Conservation (phyloP, 2,797 vertebrate species). For the Peromyscus aztecus region DNA sequence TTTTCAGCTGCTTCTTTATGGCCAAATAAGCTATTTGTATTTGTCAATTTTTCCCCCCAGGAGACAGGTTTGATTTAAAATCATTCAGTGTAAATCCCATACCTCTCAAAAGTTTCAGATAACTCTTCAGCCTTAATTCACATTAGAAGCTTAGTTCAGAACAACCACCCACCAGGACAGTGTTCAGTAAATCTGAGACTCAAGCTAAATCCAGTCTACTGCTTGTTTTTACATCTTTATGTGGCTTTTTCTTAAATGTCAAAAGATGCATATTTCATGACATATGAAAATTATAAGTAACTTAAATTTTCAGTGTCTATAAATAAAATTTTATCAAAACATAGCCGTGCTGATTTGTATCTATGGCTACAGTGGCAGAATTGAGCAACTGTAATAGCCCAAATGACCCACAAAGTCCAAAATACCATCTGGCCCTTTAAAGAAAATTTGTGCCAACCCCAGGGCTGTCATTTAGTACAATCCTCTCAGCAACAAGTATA, state of each 20-base stretch:
- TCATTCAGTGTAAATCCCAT: slow-evolving; percentile 3
- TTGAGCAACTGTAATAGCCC: not conserved
- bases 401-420: slow-evolving; percentile 30
- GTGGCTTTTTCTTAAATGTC: not conserved
- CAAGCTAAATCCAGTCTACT: not conserved
- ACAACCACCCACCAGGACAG: slow-evolving; percentile 26
- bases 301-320: slow-evolving; percentile 53
- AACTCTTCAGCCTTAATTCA: slow-evolving; percentile 44
- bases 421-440: not conserved
- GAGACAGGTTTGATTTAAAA: slow-evolving; percentile 66
- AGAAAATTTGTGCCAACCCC: not conserved
- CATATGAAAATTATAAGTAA: slow-evolving; percentile 44
- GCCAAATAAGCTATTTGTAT: slow-evolving; percentile 36
- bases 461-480: slow-evolving; percentile 15
- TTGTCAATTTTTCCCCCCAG: not conserved
- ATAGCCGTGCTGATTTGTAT: not conserved
- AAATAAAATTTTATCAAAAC: slow-evolving; percentile 27
- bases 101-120: slow-evolving; percentile 58
- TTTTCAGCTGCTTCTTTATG: slow-evolving; percentile 53
- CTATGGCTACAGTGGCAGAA: not conserved
- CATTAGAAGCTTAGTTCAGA: slow-evolving; percentile 65
- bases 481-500: not conserved
- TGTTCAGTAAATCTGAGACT: not conserved
- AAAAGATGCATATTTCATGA: slow-evolving; percentile 50
- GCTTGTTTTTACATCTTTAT: slow-evolving; percentile 15